Percentiles rank a stretch among this genome's conserved stretches.
These are phyloP conservation scores for Rhagoletis zephyria DNA, from an alignment of 1,140 invertebrate genomes.

Conservation along the genomic window DNA sequence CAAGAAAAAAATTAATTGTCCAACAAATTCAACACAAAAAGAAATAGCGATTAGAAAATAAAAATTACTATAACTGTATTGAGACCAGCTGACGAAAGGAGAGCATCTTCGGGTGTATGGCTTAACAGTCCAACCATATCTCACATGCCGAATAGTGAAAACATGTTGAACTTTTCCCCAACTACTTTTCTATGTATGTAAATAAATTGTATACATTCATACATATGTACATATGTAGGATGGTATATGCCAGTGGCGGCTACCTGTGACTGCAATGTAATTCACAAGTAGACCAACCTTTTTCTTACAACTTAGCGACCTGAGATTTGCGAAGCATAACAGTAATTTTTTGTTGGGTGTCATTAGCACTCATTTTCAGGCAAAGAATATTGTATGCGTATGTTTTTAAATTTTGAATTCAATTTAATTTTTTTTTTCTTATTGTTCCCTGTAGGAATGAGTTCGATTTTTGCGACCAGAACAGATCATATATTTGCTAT, in stretches of 20 bases:
- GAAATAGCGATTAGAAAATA: neutral
- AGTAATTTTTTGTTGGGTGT: conserved; percentile 6
- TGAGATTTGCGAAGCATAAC: conserved; percentile 44
- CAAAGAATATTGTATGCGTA: neutral
- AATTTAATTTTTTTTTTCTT: too few relatives aligned
- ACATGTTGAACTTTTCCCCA: conserved; percentile 33
- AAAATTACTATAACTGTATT: neutral
- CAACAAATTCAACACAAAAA: conserved; percentile 2
- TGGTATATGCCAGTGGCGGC: neutral
- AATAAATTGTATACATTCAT: neutral
- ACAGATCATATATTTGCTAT: too few relatives aligned
- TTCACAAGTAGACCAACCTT: neutral
- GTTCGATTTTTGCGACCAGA: too few relatives aligned
- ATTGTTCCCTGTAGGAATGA: too few relatives aligned
- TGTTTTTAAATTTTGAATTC: too few relatives aligned
- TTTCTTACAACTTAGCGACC: neutral
- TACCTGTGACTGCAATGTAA: too few relatives aligned
- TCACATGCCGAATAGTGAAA: neutral
- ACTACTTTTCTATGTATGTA: neutral
- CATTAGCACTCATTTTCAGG: neutral
- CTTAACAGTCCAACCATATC: conserved; percentile 36
- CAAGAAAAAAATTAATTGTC: conserved; percentile 25
- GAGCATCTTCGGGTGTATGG: neutral
- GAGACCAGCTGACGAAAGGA: neutral
- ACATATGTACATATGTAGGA: neutral